Conservation (phyloP, 2,888 invertebrate species). For the Hirtodrosophila cameraria region DNA sequence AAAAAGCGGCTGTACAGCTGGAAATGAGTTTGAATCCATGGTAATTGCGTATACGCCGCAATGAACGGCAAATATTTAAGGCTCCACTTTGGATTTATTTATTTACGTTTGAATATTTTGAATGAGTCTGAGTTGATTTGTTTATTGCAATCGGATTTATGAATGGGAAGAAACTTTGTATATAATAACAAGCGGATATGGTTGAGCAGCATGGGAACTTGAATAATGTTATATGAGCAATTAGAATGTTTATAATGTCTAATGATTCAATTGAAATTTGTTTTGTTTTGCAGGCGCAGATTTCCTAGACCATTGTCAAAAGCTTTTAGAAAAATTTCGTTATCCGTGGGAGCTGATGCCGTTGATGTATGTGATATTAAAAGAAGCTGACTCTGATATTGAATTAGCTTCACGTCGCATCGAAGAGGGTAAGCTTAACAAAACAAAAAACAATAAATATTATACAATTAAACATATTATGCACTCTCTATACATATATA, state of each 20-base stretch:
- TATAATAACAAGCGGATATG: slow-evolving; percentile 31
- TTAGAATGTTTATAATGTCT: background rate
- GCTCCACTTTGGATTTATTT: slow-evolving; percentile 24
- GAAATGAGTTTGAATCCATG: slow-evolving; percentile 21
- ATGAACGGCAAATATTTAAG: background rate
- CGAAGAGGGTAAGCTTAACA: slow-evolving; percentile 87
- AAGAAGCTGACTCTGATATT: slow-evolving; percentile 89
- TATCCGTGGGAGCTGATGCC: slow-evolving; percentile 93
- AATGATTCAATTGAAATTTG: slow-evolving; percentile 27
- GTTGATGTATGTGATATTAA: slow-evolving; percentile 91
- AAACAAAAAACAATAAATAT: slow-evolving; percentile 3
- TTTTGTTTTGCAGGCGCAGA: slow-evolving; percentile 84
- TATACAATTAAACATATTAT: background rate
- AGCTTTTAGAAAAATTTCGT: slow-evolving; percentile 90
- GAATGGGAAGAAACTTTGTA: slow-evolving; percentile 36
- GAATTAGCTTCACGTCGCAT: slow-evolving; percentile 91
- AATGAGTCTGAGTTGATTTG: slow-evolving; percentile 20
- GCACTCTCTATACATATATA: slow-evolving; percentile 1
- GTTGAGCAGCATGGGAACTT: slow-evolving; percentile 7
- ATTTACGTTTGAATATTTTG: slow-evolving; percentile 20
- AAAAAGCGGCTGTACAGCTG: slow-evolving; percentile 21
- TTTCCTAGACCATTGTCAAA: slow-evolving; percentile 90
- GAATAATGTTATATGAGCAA: background rate
- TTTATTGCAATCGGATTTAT: slow-evolving; percentile 32
- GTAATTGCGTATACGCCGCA: slow-evolving; percentile 37